Evolutionary conservation across 1,140 invertebrate species (phyloP).

Genomic region (Drosophila subobscura): DNA sequence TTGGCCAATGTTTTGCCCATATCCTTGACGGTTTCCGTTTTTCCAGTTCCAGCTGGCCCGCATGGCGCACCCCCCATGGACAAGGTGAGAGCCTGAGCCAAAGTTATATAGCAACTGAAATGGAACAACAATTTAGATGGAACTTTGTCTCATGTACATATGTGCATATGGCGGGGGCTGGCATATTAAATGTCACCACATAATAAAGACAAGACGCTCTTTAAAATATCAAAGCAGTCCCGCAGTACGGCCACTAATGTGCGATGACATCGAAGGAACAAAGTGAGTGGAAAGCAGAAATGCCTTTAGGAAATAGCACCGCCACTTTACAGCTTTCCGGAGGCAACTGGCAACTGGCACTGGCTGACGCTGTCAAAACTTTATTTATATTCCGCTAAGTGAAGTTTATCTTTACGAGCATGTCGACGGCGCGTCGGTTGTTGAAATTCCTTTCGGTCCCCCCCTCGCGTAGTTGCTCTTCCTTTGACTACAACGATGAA

Average conservation of each 20-base stretch:
- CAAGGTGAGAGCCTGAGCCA: constrained; percentile 97
- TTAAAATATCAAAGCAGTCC: constrained; percentile 55
- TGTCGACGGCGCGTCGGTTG: constrained; percentile 56
- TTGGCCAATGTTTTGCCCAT: constrained; percentile 99
- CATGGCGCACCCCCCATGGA: constrained; percentile 98
- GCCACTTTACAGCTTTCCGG: constrained; percentile 45
- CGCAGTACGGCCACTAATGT: constrained; percentile 28
- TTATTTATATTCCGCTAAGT: constrained; percentile 78
- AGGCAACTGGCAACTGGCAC: constrained; percentile 29
- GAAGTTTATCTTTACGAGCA: constrained; percentile 78
- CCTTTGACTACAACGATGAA: constrained; percentile 29
- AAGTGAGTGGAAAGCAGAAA: constrained; percentile 39
- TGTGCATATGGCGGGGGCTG: background rate
- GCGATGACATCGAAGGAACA: constrained; percentile 31
- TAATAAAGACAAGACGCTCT: constrained; percentile 14
- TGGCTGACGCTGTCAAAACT: constrained; percentile 67
- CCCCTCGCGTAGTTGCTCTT: constrained; percentile 11
- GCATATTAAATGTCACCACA: constrained; percentile 34
- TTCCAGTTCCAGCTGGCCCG: constrained; percentile 97
- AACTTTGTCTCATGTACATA: constrained; percentile 39
- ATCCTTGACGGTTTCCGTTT: constrained; percentile 98
- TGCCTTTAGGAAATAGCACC: constrained; percentile 48
- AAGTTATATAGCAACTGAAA: constrained; percentile 96
- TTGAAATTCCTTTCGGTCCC: constrained; percentile 2
- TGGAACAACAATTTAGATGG: constrained; percentile 22